phyloP scores from a whole-genome alignment of 2,888 invertebrate genomes.

The Andrena bicolor region DNA sequence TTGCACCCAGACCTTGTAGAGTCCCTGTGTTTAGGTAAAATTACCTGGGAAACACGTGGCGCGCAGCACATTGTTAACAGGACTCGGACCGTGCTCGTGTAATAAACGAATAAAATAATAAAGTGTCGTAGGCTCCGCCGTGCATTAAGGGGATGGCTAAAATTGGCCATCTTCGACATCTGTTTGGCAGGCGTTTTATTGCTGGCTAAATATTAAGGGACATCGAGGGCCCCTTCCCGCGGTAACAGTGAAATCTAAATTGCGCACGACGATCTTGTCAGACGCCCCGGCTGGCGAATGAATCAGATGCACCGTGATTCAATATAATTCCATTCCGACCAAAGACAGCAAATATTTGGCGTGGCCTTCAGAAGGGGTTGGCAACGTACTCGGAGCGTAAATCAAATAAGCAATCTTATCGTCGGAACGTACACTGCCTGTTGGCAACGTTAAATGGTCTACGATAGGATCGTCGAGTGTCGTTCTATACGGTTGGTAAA shows the following conservation, averaged over 20 bases:
- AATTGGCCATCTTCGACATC: too few species aligned
- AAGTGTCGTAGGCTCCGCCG: too few species aligned
- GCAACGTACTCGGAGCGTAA: conserved; percentile 45
- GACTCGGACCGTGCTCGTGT: too few species aligned
- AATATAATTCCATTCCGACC: conserved; percentile 44
- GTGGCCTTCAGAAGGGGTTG: conserved; percentile 45
- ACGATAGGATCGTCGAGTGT: conserved; percentile 37
- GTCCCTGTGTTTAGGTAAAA: too few species aligned
- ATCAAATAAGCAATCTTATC: conserved; percentile 60
- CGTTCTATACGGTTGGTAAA: conserved; percentile 30
- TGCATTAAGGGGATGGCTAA: too few species aligned
- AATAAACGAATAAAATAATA: too few species aligned
- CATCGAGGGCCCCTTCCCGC: too few species aligned
- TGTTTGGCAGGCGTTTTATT: too few species aligned
- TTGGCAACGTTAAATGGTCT: conserved; percentile 44
- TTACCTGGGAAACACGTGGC: too few species aligned
- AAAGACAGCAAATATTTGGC: conserved; percentile 54
- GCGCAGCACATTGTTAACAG: too few species aligned
- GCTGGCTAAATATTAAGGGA: too few species aligned
- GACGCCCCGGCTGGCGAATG: conserved; percentile 12
- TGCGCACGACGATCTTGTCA: conserved; percentile 11
- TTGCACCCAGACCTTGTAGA: too few species aligned
- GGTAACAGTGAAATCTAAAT: neutral
- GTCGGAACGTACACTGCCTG: conserved; percentile 26
- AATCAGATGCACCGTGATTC: conserved; percentile 46